Conservation (phyloP, 2,888 invertebrate genomes). For the Platypus cylindrus region DNA sequence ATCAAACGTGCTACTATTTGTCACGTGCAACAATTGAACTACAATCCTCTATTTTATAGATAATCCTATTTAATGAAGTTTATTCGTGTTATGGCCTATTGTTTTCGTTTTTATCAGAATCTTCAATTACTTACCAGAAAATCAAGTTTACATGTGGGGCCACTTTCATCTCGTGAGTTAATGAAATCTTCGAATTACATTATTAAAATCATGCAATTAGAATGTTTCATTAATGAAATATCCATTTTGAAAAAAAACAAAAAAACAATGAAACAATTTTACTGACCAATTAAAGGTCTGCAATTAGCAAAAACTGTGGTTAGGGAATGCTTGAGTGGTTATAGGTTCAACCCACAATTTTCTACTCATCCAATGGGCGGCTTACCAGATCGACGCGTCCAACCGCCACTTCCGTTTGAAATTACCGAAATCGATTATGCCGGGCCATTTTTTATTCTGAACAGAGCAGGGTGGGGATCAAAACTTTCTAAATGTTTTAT, state of each 20-base stretch:
- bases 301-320: conserved; percentile 10
- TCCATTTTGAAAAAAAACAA: too few species aligned
- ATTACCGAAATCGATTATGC: conserved; percentile 11
- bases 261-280: too few species aligned
- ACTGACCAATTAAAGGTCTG: conserved; percentile 13
- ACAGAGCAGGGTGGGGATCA: conserved; percentile 5
- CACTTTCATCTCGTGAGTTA: too few species aligned
- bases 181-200: too few species aligned
- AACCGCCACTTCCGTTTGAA: conserved; percentile 7
- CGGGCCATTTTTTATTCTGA: conserved; percentile 9
- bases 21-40: too few species aligned
- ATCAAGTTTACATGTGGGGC: too few species aligned
- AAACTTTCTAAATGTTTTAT: conserved; percentile 7
- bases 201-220: too few species aligned
- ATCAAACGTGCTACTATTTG: background rate
- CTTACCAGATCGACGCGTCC: conserved; percentile 9
- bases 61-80: conserved; percentile 1
- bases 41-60: background rate
- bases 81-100: background rate
- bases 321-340: conserved; percentile 14
- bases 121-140: too few species aligned
- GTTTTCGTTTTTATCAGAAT: background rate
- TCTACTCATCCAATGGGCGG: conserved; percentile 9
- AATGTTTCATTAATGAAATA: too few species aligned
- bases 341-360: conserved; percentile 8